These are phyloP conservation scores for Erpobdella octoculata DNA, from an alignment of 2,888 invertebrate genomes.

Conservation along the genomic window DNA sequence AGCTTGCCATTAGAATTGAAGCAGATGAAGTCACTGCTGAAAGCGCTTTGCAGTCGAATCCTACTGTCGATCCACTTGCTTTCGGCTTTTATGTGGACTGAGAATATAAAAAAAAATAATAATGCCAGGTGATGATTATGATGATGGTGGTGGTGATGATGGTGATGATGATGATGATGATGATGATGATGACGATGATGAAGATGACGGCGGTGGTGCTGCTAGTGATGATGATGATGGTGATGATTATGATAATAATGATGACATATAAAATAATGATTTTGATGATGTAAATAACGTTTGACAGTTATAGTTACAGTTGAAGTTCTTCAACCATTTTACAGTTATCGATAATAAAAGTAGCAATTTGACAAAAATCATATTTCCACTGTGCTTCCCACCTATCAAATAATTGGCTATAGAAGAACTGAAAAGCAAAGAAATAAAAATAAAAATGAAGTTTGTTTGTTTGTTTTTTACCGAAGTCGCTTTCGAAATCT, in stretches of 20 bases:
- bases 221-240: no score
- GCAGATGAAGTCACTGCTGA: not conserved
- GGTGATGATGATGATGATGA: not conserved
- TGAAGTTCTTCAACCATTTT: no score
- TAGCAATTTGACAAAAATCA: no score
- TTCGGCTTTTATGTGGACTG: slow-evolving; percentile 4
- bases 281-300: no score
- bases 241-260: no score
- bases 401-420: not conserved
- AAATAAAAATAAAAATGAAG: not conserved
- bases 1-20: slow-evolving; percentile 4
- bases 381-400: not conserved
- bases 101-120: not conserved
- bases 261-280: no score
- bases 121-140: not conserved
- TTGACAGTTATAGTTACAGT: no score
- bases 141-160: not conserved
- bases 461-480: no score
- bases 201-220: not conserved
- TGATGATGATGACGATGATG: not conserved
- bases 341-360: no score
- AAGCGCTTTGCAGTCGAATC: slow-evolving; percentile 4
- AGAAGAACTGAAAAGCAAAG: not conserved
- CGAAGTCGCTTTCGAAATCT: not conserved
- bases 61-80: not conserved